Evolutionary conservation across 2,113 vertebrate genomes (phyloP), one percentile per base, ranked within the genome.

Genomic region (Macroglossus sobrinus): DNA sequence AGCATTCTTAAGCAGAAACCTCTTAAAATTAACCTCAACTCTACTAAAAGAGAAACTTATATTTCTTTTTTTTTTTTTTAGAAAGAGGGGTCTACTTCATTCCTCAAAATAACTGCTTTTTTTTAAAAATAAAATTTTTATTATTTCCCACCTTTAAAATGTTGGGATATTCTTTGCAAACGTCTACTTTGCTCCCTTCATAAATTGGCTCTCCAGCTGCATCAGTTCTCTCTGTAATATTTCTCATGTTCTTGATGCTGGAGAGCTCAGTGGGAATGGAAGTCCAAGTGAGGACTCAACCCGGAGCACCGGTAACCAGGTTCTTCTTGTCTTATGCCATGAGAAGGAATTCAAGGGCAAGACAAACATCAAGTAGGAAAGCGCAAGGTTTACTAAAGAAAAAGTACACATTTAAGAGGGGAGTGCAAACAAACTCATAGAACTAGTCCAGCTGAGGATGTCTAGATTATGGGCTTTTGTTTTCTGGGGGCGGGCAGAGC

Each of bases 101-200:
- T 80, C 10, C 89, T 57, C 7, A 69, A 72, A 61, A 57, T 30
- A 47, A 57, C 43, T 89, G 47, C 10, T 30, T 9, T n/a, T 57
- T 57, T 40, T 30, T 63, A 53, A 24, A 13, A n/a, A 57, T 75
- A 71, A 53, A 79, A 4, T 43, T 55, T 14, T 28, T 35, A 7
- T 69, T 10, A 1, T 80, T 91, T 90, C 66, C 40, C 30, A 61
- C 68, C 28, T 59, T 75, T 66, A 45, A 43, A 61, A 4, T 6
- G 43, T 69, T 21, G 45, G 47, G 38, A 55, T 72, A 35, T 45
- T 55, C 28, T 55, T 82, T 74, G 55, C n/a, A 82, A 75, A 68
- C 4, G 0, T 47, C 4, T 5, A 3, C 15, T 6, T 40, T 26
- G 50, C 22, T 78, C 1, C 3, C 24, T 24, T 66, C 16, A 1